A percentile compares a stretch with the other conserved stretches of the same genome.
Evolutionary conservation across 2,888 invertebrate species (phyloP).

Genomic region (Cordilura impudica): DNA sequence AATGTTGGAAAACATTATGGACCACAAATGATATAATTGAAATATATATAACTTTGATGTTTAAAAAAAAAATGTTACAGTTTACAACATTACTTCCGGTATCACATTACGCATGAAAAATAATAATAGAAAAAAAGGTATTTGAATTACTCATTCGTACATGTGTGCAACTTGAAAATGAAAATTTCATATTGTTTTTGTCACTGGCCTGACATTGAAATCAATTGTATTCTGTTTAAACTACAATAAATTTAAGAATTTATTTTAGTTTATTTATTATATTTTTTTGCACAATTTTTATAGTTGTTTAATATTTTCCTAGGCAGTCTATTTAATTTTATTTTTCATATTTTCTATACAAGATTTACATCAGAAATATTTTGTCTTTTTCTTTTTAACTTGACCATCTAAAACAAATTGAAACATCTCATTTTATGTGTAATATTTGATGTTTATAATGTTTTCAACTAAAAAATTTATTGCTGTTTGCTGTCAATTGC

Average conservation of each 20-base stretch:
- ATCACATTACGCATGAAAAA: no score
- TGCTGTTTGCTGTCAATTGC: slow-evolving; percentile 59
- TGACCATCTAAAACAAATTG: not conserved
- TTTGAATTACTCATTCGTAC: no score
- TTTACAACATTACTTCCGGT: no score
- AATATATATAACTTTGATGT: no score
- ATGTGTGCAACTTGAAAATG: not conserved
- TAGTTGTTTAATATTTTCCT: slow-evolving; percentile 61
- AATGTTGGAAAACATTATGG: no score
- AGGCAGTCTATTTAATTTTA: no score
- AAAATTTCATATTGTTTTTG: slow-evolving; percentile 1
- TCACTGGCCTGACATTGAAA: slow-evolving; percentile 49
- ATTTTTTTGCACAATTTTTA: slow-evolving; percentile 43
- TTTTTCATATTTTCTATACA: not conserved
- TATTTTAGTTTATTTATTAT: slow-evolving; percentile 10
- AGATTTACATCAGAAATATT: slow-evolving; percentile 35
- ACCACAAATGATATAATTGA: no score
- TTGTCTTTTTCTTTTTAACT: slow-evolving; percentile 43
- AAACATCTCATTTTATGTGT: not conserved
- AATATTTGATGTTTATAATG: slow-evolving; percentile 31
- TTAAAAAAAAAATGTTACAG: no score
- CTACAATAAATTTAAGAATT: slow-evolving; percentile 11
- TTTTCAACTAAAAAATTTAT: slow-evolving; percentile 49
- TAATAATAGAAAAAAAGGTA: no score
- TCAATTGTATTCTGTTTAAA: not conserved